Conservation (phyloP, 2,113 vertebrate genomes). For the Osmerus mordax region DNA sequence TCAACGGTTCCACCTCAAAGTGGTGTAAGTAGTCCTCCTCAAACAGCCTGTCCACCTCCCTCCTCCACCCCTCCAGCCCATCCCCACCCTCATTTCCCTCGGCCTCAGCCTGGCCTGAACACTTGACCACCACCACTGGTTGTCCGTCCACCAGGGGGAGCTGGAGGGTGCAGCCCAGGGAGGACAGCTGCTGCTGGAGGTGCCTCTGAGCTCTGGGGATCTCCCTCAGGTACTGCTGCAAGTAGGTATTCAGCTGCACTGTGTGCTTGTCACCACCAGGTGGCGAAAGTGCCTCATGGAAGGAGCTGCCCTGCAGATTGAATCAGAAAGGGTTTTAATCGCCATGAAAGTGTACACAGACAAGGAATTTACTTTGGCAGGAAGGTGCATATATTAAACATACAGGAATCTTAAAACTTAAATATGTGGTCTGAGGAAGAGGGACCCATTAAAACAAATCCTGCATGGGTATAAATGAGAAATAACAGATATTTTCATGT, state of each 20-base stretch:
- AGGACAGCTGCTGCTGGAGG: neutral
- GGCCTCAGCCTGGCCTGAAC: neutral
- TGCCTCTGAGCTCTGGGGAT: neutral
- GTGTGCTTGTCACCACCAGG: neutral
- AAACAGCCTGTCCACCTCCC: neutral
- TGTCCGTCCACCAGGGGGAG: neutral
- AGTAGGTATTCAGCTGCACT: neutral
- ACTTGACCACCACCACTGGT: neutral
- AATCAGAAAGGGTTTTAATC: too few relatives aligned
- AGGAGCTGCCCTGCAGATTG: too few relatives aligned
- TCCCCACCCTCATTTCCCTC: neutral
- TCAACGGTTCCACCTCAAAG: conserved; percentile 12
- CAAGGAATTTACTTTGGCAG: too few relatives aligned
- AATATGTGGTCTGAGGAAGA: too few relatives aligned
- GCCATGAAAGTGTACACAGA: too few relatives aligned
- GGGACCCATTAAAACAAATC: too few relatives aligned
- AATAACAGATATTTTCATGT: neutral
- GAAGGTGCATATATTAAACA: too few relatives aligned
- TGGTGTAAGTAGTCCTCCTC: neutral
- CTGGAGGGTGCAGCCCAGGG: neutral
- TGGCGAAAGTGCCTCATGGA: too few relatives aligned
- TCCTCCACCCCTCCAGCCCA: neutral
- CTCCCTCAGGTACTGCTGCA: conserved; percentile 7
- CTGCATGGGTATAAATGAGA: too few relatives aligned
- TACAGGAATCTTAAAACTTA: too few relatives aligned